Percentiles rank a stretch among this genome's conserved stretches.
phyloP scores from a whole-genome alignment of 92 coral and sea anemone species.

The Actinernus sp. region DNA sequence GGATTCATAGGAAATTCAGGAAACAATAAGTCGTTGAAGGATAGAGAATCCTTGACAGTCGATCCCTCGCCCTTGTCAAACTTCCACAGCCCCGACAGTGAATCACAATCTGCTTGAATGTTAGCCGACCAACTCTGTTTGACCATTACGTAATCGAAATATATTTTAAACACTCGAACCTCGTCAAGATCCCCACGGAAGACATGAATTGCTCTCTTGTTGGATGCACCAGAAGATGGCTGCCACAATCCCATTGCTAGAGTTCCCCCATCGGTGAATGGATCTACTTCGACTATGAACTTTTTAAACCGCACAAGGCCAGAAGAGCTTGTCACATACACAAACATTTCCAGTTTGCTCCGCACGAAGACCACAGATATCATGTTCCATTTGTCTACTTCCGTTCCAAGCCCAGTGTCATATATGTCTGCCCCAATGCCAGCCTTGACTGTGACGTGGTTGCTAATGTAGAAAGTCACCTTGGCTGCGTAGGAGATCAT shows the following conservation, averaged over 20 bases:
- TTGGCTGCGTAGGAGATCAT: slow-evolving; percentile 55
- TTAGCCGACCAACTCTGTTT: slow-evolving; percentile 64
- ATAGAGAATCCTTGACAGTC: slow-evolving; percentile 41
- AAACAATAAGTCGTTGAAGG: slow-evolving; percentile 34
- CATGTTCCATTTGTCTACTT: slow-evolving; percentile 59
- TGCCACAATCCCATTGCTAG: slow-evolving; percentile 73
- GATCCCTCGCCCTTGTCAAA: slow-evolving; percentile 61
- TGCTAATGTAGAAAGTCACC: slow-evolving; percentile 50
- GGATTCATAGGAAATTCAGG: slow-evolving; percentile 52
- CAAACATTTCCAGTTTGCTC: slow-evolving; percentile 34
- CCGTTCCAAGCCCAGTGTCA: slow-evolving; percentile 51
- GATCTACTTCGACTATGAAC: slow-evolving; percentile 19
- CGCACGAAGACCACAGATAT: slow-evolving; percentile 53
- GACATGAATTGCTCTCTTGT: slow-evolving; percentile 22
- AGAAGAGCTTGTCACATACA: slow-evolving; percentile 40
- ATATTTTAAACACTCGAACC: slow-evolving; percentile 54
- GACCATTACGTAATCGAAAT: slow-evolving; percentile 54
- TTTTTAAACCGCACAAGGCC: slow-evolving; percentile 49
- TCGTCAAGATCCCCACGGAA: slow-evolving; percentile 61
- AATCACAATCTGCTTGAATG: slow-evolving; percentile 31
- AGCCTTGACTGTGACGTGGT: slow-evolving; percentile 44
- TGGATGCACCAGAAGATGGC: slow-evolving; percentile 56
- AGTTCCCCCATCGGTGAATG: slow-evolving; percentile 49
- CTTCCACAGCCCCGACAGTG: slow-evolving; percentile 64
- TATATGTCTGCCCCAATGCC: slow-evolving; percentile 44